Evolutionary conservation across 2,888 invertebrate species (phyloP).

Genomic region (Drosophila fungiperda): DNA sequence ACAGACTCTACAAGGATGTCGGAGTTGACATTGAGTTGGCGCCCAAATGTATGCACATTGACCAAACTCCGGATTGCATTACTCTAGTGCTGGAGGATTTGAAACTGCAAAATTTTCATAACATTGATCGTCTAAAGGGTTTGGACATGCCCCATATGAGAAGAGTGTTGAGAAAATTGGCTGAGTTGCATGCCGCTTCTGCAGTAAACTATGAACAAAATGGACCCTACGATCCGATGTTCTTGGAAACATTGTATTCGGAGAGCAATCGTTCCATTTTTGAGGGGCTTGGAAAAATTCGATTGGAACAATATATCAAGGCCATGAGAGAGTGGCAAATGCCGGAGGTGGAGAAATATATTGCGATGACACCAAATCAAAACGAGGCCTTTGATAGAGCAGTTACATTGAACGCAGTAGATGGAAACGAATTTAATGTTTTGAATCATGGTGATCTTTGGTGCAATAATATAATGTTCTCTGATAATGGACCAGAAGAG

Average conservation of each 20-base stretch:
- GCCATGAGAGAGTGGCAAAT: constrained; percentile 70
- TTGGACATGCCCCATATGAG: constrained; percentile 75
- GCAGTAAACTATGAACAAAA: constrained; percentile 64
- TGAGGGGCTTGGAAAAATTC: constrained; percentile 26
- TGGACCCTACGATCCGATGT: constrained; percentile 61
- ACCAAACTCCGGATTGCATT: constrained; percentile 60
- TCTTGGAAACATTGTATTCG: constrained; percentile 29
- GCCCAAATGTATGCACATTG: constrained; percentile 70
- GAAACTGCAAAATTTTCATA: constrained; percentile 61
- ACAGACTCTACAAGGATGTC: constrained; percentile 67
- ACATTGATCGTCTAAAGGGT: constrained; percentile 75
- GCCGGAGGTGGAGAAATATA: constrained; percentile 62
- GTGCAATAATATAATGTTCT: constrained; percentile 82
- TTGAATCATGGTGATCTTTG: constrained; percentile 82
- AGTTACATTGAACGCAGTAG: constrained; percentile 38
- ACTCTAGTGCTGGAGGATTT: constrained; percentile 80
- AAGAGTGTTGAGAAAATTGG: constrained; percentile 70
- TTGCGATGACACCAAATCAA: constrained; percentile 29
- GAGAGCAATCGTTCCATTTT: constrained; percentile 53
- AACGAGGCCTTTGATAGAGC: constrained; percentile 47
- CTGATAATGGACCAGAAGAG: constrained; percentile 52
- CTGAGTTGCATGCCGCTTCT: constrained; percentile 82
- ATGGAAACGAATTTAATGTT: constrained; percentile 74
- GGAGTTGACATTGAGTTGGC: constrained; percentile 70
- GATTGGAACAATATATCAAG: constrained; percentile 18